A percentile compares a stretch with the other conserved stretches of the same genome.
Evolutionary conservation across 2,888 invertebrate species (phyloP).

Genomic region (Periphyllus acericola): DNA sequence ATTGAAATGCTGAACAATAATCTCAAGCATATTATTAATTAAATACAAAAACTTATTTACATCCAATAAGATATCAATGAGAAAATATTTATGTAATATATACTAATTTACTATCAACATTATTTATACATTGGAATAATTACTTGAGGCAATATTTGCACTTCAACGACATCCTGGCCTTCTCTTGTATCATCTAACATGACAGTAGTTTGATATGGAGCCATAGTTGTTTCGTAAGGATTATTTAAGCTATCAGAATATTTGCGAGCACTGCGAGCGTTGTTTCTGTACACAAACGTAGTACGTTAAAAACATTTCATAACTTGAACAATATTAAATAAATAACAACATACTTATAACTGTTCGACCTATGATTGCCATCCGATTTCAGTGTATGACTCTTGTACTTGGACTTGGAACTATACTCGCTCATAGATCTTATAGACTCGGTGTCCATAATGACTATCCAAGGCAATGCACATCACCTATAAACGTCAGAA

Average conservation of each 20-base stretch:
- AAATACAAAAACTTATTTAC: no score
- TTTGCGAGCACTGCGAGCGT: conserved; percentile 49
- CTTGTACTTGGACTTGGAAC: conserved; percentile 74
- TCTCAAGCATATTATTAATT: background rate
- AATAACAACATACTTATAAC: conserved; percentile 65
- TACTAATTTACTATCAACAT: background rate
- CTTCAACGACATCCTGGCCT: conserved; percentile 93
- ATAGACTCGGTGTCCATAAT: conserved; percentile 72
- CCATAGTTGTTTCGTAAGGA: conserved; percentile 71
- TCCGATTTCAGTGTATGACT: conserved; percentile 71
- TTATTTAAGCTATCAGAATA: conserved; percentile 51
- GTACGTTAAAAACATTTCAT: background rate
- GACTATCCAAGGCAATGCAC: conserved; percentile 24
- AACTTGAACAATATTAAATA: conserved; percentile 67
- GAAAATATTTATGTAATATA: no score
- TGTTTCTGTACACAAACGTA: conserved; percentile 43
- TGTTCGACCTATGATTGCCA: conserved; percentile 76
- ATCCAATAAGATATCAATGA: no score
- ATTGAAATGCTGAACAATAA: background rate
- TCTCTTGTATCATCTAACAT: conserved; percentile 81
- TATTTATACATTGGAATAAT: conserved; percentile 24
- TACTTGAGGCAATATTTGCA: conserved; percentile 85
- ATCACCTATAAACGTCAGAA: conserved; percentile 12
- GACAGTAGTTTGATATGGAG: conserved; percentile 87
- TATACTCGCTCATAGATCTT: conserved; percentile 76